phyloP scores from a whole-genome alignment of 2,113 vertebrate species.

The Takifugu bimaculatus region DNA sequence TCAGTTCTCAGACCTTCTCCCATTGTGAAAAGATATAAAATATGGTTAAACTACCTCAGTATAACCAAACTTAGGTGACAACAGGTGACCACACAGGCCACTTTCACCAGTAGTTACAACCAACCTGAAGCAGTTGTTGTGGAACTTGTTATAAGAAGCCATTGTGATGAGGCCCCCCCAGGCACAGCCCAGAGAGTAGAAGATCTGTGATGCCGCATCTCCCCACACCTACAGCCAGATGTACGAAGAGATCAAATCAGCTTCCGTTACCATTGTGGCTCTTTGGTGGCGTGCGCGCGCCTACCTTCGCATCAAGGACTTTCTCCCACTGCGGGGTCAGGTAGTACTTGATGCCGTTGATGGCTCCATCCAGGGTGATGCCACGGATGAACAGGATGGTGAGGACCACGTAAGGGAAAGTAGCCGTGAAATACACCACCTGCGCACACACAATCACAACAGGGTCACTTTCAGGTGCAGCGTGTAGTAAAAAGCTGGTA shows the following conservation, averaged over 20 bases:
- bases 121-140: constrained; percentile 98
- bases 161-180: constrained; percentile 98
- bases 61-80: too few relatives aligned
- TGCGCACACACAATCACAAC: constrained; percentile 45
- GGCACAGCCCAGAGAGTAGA: constrained; percentile 95
- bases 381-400: constrained; percentile 96
- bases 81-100: background rate
- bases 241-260: background rate
- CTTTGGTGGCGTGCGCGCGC: background rate
- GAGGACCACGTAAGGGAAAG: constrained; percentile 94
- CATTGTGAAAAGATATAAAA: too few relatives aligned
- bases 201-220: constrained; percentile 96
- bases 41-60: too few relatives aligned
- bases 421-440: constrained; percentile 98
- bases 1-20: too few relatives aligned
- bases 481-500: background rate
- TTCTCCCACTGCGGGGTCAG: constrained; percentile 97
- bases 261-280: background rate
- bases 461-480: background rate
- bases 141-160: constrained; percentile 99
- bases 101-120: constrained; percentile 12
- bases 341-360: constrained; percentile 93
- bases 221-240: constrained; percentile 87
- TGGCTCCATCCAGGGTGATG: constrained; percentile 90
- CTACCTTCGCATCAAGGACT: constrained; percentile 95